A percentile compares a stretch with the other conserved stretches of the same genome.
Conservation (phyloP, 1,140 invertebrate genomes). For the Orussus abietinus region DNA sequence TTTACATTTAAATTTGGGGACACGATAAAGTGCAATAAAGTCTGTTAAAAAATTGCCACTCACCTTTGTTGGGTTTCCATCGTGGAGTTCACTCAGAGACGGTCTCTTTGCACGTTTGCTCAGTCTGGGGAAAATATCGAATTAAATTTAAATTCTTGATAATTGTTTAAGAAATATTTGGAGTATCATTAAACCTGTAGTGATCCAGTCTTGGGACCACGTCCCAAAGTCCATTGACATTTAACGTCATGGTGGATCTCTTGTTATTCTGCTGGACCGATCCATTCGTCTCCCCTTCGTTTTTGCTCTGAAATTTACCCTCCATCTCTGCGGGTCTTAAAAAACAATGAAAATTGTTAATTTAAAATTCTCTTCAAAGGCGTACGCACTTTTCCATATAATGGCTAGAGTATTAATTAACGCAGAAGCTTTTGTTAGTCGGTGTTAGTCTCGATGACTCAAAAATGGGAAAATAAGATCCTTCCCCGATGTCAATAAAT, state of each 20-base stretch:
- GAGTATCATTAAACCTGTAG: constrained; percentile 71
- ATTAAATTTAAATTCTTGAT: constrained; percentile 9
- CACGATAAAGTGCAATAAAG: too few species aligned
- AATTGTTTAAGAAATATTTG: constrained; percentile 26
- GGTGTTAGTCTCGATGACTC: too few species aligned
- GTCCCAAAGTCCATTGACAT: constrained; percentile 59
- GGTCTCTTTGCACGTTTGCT: constrained; percentile 67
- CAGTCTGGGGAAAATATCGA: constrained; percentile 33
- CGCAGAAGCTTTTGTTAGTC: too few species aligned
- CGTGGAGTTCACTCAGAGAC: constrained; percentile 68
- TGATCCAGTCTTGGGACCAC: constrained; percentile 84
- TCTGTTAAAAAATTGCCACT: constrained; percentile 20
- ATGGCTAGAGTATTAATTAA: too few species aligned
- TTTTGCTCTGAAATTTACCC: constrained; percentile 34
- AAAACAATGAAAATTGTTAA: constrained; percentile 6
- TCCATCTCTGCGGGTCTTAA: constrained; percentile 41
- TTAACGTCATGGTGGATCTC: constrained; percentile 44
- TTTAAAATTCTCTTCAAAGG: background rate
- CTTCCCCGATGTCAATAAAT: too few species aligned
- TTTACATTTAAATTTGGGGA: too few species aligned
- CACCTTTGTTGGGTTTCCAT: constrained; percentile 53
- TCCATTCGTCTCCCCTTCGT: constrained; percentile 25
- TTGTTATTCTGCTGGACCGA: constrained; percentile 36
- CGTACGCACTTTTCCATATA: too few species aligned
- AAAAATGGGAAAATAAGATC: too few species aligned